phyloP scores from a whole-genome alignment of 2,113 vertebrate species.

The Silurus asotus region DNA sequence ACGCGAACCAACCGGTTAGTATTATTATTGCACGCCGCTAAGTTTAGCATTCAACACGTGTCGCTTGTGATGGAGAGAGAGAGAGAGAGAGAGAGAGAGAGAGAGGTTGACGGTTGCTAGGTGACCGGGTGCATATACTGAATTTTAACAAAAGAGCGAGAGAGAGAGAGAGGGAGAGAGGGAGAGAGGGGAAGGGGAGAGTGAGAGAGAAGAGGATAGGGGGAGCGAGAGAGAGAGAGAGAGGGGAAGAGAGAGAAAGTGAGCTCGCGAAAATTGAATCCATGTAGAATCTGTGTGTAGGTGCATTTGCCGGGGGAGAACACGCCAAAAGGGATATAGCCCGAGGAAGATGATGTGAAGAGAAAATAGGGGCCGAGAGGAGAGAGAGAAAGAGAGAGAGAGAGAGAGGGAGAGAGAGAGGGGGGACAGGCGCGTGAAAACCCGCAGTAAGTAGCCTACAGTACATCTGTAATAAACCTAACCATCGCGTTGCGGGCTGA shows the following conservation, averaged over 20 bases:
- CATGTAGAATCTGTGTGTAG: constrained; percentile 77
- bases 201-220: constrained; percentile 2
- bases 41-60: constrained; percentile 87
- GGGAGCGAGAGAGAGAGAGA: constrained; percentile 61
- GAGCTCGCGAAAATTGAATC: constrained; percentile 76
- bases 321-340: constrained; percentile 74
- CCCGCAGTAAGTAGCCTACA: constrained; percentile 70
- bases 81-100: constrained; percentile 60
- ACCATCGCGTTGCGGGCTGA: constrained; percentile 60
- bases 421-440: constrained; percentile 78
- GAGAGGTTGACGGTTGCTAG: constrained; percentile 81
- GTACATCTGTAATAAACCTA: constrained; percentile 61
- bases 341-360: constrained; percentile 78
- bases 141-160: constrained; percentile 84
- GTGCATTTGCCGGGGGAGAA: constrained; percentile 71
- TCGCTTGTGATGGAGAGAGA: constrained; percentile 75
- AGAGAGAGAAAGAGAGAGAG: constrained; percentile 59
- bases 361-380: constrained; percentile 76
- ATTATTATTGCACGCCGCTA: constrained; percentile 78
- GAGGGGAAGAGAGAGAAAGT: constrained; percentile 62
- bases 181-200: constrained; percentile 61
- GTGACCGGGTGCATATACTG: constrained; percentile 83
- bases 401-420: constrained; percentile 52
- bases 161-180: constrained; percentile 47
- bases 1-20: constrained; percentile 71